Percentiles rank a stretch among this genome's conserved stretches.
Conservation (phyloP, 2,113 vertebrate genomes). For the Rhabdomys dilectus region DNA sequence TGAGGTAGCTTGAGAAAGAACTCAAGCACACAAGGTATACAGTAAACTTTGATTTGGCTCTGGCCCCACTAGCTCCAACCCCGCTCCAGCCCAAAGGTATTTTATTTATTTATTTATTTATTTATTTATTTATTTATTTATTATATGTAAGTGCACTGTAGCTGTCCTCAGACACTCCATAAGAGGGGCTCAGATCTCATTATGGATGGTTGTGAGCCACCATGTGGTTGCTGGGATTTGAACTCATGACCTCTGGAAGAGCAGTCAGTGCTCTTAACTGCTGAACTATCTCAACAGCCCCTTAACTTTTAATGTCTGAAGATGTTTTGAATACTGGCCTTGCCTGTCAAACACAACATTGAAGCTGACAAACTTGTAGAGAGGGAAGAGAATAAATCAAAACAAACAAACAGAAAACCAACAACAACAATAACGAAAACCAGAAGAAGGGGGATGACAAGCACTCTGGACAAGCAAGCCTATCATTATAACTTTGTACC, state of each 20-base stretch:
- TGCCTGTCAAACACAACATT: background rate
- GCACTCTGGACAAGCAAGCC: background rate
- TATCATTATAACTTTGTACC: background rate
- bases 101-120: no score
- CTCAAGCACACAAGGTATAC: background rate
- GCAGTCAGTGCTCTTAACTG: no score
- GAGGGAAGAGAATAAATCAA: background rate
- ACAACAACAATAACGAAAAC: background rate
- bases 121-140: no score
- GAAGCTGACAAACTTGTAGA: background rate
- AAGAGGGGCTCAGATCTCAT: no score
- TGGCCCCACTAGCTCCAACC: no score
- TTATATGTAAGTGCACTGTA: no score
- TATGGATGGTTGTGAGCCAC: no score
- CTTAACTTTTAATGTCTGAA: slow-evolving; percentile 4
- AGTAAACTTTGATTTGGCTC: background rate
- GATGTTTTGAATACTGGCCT: background rate
- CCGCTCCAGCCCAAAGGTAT: no score
- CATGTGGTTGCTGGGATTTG: no score
- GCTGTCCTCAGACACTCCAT: no score
- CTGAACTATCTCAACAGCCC: no score
- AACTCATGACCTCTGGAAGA: no score
- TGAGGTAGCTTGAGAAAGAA: background rate
- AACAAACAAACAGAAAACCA: background rate
- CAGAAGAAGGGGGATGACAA: background rate